phyloP scores from a whole-genome alignment of 1,140 invertebrate genomes.

The Apocrypta bakeri region DNA sequence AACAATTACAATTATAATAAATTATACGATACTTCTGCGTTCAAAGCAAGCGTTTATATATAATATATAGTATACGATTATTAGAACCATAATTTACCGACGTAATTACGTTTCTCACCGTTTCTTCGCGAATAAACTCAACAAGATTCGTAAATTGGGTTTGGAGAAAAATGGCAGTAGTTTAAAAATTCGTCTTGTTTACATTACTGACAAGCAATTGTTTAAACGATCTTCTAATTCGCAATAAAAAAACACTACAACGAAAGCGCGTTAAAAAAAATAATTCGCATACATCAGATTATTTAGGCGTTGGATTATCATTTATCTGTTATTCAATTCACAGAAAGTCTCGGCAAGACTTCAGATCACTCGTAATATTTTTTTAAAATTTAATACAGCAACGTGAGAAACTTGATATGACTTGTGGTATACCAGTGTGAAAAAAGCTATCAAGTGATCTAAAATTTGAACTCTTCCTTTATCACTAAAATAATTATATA shows the following conservation, averaged over 20 bases:
- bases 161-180: conserved; percentile 21
- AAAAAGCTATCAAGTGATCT: not conserved
- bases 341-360: not conserved
- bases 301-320: not conserved
- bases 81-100: conserved; percentile 2
- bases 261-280: not conserved
- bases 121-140: not conserved
- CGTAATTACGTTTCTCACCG: not conserved
- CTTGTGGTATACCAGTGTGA: not conserved
- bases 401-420: conserved; percentile 19
- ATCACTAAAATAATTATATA: not conserved
- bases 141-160: conserved; percentile 16
- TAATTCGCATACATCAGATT: not conserved
- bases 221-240: not conserved
- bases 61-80: not conserved
- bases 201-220: not conserved
- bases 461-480: not conserved
- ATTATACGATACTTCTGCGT: conserved; percentile 5
- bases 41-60: not conserved
- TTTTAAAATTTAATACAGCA: not conserved
- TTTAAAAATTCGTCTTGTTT: not conserved
- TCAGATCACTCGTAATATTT: not conserved
- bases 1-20: conserved; percentile 27
- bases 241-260: not conserved
- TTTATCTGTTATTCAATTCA: not conserved